Base-by-base conservation (phyloP, 2,888 invertebrate genomes). In the Leptinotarsa peninsularis region DNA sequence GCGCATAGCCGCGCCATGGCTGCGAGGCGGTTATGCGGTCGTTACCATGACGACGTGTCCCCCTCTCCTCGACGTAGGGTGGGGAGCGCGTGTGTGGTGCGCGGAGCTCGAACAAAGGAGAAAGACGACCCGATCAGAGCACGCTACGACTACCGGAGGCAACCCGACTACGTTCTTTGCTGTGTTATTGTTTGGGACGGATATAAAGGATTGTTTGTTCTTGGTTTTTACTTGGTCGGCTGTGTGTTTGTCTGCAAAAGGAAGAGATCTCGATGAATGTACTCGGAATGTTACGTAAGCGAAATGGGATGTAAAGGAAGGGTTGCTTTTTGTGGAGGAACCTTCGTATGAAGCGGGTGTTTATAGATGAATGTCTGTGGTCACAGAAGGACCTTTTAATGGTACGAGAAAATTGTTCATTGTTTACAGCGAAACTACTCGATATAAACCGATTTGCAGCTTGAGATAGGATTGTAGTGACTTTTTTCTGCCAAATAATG, bases 11-110 rank as follows among this genome's bases (percentile, higher is more conserved):
- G 84, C 83, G 82, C 87, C 86, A 88, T 89, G 89, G 88, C 88
- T 86, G 88, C 89, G 84, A 88, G 89, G 89, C 89, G 89, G 88
- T 88, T 87, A 88, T 89, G 89, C 87, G 88, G 87, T 86, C 85
- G 88, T 89, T 84, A 84, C 87, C 88, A 86, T 88, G 86, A 85
- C 87, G 85, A 89, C 89, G 84, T 68, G 66, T 73, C 79, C 80
- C 82, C 78, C 79, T 69, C 75, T 72, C 74, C 68, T 60, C 67
- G 70, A 67, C 72, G 17, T 49, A 50, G 67, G 21, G 70, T 72
- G 72, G 67, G 56, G 23, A n/a, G 72, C 66, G 78, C 75, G 78
- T 66, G 78, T 75, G 78, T 72, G 77, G 71, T 49, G 50, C 68
- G 74, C 77, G 71, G 71, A 74, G 68, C 60, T 67, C 49, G 49